Conservation (phyloP, 35 echinoderm and acorn worm species). For the Diadema setosum region DNA sequence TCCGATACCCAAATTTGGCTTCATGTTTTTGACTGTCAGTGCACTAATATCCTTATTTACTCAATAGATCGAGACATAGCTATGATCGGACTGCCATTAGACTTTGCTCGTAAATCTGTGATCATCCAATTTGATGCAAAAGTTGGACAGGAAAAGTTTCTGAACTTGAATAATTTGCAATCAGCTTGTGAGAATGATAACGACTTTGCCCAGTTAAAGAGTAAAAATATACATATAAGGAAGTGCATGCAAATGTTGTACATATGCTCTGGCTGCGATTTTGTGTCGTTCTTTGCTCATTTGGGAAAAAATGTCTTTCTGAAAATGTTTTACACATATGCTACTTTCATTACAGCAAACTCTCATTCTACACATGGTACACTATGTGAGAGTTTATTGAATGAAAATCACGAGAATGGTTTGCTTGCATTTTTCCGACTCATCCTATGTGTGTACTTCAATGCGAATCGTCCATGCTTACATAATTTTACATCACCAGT, state of each 20-base stretch:
- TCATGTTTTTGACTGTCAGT: slow-evolving; percentile 12
- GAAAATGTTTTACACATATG: background rate
- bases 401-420: background rate
- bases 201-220: slow-evolving; percentile 7
- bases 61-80: slow-evolving; percentile 47
- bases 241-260: slow-evolving; percentile 33
- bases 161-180: slow-evolving; percentile 5
- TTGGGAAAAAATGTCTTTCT: slow-evolving; percentile 18
- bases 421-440: slow-evolving; percentile 19
- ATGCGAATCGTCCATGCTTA: slow-evolving; percentile 19
- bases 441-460: background rate
- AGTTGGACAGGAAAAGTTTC: background rate
- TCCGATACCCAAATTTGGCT: slow-evolving; percentile 47
- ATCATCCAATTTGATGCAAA: background rate
- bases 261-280: slow-evolving; percentile 31
- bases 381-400: background rate
- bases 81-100: slow-evolving; percentile 6
- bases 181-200: background rate
- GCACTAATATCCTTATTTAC: slow-evolving; percentile 7
- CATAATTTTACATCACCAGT: background rate
- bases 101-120: background rate
- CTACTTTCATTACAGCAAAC: background rate
- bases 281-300: slow-evolving; percentile 21
- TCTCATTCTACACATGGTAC: background rate
- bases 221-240: background rate